phyloP scores from a whole-genome alignment of 2,113 vertebrate species.

The Chrysemys picta region DNA sequence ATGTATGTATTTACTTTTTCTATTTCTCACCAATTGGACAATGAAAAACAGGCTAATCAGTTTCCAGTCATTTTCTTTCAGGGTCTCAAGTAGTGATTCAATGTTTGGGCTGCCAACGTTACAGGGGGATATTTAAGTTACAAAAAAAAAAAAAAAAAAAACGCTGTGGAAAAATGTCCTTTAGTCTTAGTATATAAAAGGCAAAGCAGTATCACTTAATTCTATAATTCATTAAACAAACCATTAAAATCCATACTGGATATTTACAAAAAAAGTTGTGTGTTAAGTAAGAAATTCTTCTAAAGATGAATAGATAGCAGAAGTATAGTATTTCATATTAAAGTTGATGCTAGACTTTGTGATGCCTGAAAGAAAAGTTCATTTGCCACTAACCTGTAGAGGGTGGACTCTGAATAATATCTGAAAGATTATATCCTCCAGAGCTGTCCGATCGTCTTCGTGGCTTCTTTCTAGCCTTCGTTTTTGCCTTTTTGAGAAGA shows the following conservation, averaged over 20 bases:
- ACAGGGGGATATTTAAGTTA: not conserved
- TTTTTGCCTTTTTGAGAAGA: conserved; percentile 90
- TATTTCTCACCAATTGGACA: not conserved
- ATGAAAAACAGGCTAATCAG: not conserved
- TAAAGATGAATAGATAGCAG: not conserved
- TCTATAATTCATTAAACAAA: not conserved
- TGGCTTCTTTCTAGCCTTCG: conserved; percentile 94
- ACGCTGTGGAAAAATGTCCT: not conserved
- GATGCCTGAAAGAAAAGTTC: not conserved
- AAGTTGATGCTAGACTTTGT: not conserved
- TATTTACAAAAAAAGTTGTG: not conserved
- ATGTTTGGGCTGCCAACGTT: not conserved
- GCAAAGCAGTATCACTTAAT: not conserved
- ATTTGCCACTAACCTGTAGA: conserved; percentile 83
- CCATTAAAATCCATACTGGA: not conserved
- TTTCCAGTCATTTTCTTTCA: not conserved
- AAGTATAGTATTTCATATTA: not conserved
- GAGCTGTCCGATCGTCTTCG: conserved; percentile 93
- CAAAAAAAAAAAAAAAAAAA: not conserved
- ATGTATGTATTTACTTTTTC: not conserved
- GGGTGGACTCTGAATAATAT: conserved; percentile 92
- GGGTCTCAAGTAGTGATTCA: not conserved
- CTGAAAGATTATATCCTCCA: conserved; percentile 95
- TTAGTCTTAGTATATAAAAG: not conserved
- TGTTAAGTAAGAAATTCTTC: not conserved